Percentiles rank a stretch among this genome's conserved stretches.
phyloP scores from a whole-genome alignment of 2,797 vertebrate species.

The Lates japonicus region DNA sequence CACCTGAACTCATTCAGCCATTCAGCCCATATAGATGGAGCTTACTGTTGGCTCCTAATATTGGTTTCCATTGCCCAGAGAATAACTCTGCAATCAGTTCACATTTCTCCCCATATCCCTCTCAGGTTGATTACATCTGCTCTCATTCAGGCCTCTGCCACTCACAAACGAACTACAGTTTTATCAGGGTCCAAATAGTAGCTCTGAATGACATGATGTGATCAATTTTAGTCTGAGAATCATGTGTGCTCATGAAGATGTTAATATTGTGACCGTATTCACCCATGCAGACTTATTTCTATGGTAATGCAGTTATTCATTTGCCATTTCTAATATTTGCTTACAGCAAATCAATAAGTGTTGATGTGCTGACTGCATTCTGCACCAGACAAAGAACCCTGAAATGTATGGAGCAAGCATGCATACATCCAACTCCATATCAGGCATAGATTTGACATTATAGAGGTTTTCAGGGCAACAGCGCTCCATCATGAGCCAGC shows the following conservation, averaged over 20 bases:
- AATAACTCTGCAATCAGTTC: slow-evolving; percentile 82
- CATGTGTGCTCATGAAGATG: slow-evolving; percentile 55
- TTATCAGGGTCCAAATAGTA: slow-evolving; percentile 56
- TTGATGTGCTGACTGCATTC: slow-evolving; percentile 42
- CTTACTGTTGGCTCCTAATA: slow-evolving; percentile 77
- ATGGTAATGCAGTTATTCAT: slow-evolving; percentile 78
- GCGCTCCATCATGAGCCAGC: background rate
- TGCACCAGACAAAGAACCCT: slow-evolving; percentile 28
- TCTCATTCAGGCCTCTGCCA: slow-evolving; percentile 52
- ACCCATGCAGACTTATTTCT: slow-evolving; percentile 71
- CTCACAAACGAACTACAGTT: slow-evolving; percentile 63
- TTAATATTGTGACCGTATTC: slow-evolving; percentile 63
- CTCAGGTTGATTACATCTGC: slow-evolving; percentile 70
- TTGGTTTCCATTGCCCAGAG: slow-evolving; percentile 79
- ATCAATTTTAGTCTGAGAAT: slow-evolving; percentile 67
- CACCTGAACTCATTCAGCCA: slow-evolving; percentile 75
- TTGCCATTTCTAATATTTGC: slow-evolving; percentile 71
- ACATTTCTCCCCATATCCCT: slow-evolving; percentile 71
- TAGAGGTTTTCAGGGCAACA: slow-evolving; percentile 6
- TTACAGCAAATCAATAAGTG: slow-evolving; percentile 65
- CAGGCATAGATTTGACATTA: slow-evolving; percentile 15
- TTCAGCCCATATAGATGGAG: slow-evolving; percentile 73
- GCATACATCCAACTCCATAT: slow-evolving; percentile 16
- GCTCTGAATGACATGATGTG: slow-evolving; percentile 59
- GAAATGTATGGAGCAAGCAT: slow-evolving; percentile 29